A percentile compares a stretch with the other conserved stretches of the same genome.
phyloP scores from a whole-genome alignment of 2,797 vertebrate species.

The Enoplosus armatus region DNA sequence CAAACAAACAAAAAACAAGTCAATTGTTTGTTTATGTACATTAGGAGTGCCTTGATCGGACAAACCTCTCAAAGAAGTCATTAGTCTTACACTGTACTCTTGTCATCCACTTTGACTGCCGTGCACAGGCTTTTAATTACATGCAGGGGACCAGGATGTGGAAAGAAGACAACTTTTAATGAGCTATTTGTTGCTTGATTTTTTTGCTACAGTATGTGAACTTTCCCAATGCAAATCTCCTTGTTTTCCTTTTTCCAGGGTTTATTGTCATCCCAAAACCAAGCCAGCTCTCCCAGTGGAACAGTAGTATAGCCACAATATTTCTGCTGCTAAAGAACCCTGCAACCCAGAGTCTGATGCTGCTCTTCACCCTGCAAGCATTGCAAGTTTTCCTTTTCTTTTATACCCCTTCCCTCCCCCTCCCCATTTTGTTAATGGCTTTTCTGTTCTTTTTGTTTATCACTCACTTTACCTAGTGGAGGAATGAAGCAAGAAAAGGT shows the following conservation, averaged over 20 bases:
- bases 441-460: constrained; percentile 68
- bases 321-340: constrained; percentile 90
- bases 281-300: constrained; percentile 97
- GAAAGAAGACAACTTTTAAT: constrained; percentile 48
- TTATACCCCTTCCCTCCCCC: constrained; percentile 49
- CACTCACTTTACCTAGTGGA: constrained; percentile 75
- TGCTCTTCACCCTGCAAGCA: constrained; percentile 90
- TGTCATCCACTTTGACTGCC: constrained; percentile 42
- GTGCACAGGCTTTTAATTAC: constrained; percentile 43
- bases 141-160: constrained; percentile 31
- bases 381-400: constrained; percentile 85
- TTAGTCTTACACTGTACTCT: constrained; percentile 43
- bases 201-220: constrained; percentile 74
- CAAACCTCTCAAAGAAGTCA: constrained; percentile 47
- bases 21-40: background rate
- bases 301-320: constrained; percentile 95
- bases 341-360: constrained; percentile 90
- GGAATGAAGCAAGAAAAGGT: constrained; percentile 70
- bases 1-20: background rate
- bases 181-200: constrained; percentile 71
- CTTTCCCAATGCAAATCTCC: constrained; percentile 84
- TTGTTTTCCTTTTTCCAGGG: constrained; percentile 94
- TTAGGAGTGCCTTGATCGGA: constrained; percentile 63
- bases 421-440: constrained; percentile 63
- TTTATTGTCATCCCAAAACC: constrained; percentile 95